These are phyloP conservation scores for Brachycybe producta DNA, from an alignment of 2,888 invertebrate genomes.

Conservation along the genomic window DNA sequence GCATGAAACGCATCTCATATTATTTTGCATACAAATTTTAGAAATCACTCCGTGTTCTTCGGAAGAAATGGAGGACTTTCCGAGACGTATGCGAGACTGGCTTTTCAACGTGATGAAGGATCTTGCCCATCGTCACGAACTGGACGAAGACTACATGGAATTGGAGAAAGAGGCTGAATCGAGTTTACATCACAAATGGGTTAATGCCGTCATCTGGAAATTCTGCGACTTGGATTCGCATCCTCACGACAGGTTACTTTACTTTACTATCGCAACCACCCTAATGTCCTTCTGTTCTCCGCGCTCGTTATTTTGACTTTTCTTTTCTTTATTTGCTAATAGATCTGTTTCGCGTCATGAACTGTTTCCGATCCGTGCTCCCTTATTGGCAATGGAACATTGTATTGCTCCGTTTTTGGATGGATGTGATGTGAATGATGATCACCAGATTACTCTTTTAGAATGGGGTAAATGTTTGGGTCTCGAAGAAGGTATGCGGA, in stretches of 20 bases:
- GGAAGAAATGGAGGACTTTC: slow-evolving; percentile 86
- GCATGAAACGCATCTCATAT: no score
- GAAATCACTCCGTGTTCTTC: slow-evolving; percentile 50
- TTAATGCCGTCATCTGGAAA: slow-evolving; percentile 92
- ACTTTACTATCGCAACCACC: background rate
- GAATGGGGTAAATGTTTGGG: slow-evolving; percentile 75
- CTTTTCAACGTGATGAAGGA: slow-evolving; percentile 94
- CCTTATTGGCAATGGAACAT: slow-evolving; percentile 88
- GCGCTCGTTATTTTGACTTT: slow-evolving; percentile 1
- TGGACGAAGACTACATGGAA: slow-evolving; percentile 64
- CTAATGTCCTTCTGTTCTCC: slow-evolving; percentile 12
- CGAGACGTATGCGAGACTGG: slow-evolving; percentile 95
- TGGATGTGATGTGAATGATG: slow-evolving; percentile 71
- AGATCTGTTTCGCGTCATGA: slow-evolving; percentile 81
- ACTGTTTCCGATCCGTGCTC: slow-evolving; percentile 88
- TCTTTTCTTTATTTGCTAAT: slow-evolving; percentile 22
- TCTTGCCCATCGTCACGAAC: slow-evolving; percentile 73
- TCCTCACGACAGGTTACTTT: slow-evolving; percentile 66
- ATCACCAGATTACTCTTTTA: slow-evolving; percentile 75
- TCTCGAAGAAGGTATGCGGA: slow-evolving; percentile 51
- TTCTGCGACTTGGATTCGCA: slow-evolving; percentile 86
- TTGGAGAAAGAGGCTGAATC: slow-evolving; percentile 78
- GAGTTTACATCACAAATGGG: slow-evolving; percentile 23
- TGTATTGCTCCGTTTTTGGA: slow-evolving; percentile 95
- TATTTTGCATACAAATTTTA: no score